A percentile compares a stretch with the other conserved stretches of the same genome.
Conservation (phyloP, 2,888 invertebrate genomes). For the Trachelus tabidus region DNA sequence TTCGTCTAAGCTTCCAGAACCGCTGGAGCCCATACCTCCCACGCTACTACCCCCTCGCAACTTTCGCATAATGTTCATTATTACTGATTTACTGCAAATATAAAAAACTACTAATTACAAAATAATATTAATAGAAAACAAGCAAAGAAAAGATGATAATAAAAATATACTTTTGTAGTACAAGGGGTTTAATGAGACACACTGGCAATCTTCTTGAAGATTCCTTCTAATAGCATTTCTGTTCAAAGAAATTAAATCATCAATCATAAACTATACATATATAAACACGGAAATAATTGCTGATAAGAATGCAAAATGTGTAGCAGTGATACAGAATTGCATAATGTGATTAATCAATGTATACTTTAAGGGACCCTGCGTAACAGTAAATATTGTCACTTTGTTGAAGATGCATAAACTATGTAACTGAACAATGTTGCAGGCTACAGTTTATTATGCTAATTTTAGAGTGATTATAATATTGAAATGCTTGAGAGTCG, state of each 20-base stretch:
- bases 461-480: not conserved
- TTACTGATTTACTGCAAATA: conserved; percentile 23
- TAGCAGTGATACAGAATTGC: not conserved
- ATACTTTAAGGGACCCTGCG: not conserved
- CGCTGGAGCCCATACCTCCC: conserved; percentile 68
- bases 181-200: not conserved
- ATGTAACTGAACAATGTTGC: not conserved
- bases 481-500: not conserved
- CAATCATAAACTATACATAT: not conserved
- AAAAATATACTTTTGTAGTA: not conserved
- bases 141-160: not conserved
- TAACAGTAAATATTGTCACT: not conserved
- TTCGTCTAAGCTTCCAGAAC: conserved; percentile 69
- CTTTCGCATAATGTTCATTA: conserved; percentile 94
- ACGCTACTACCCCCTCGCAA: conserved; percentile 74
- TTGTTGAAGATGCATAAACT: not conserved
- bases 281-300: not conserved
- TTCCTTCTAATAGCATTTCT: not conserved
- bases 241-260: not conserved
- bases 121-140: not conserved
- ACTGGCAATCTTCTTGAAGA: not conserved
- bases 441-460: not conserved
- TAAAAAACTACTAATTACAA: not conserved
- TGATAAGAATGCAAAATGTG: not conserved
- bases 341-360: not conserved